phyloP scores from a whole-genome alignment of 2,888 invertebrate genomes.

The Orchesella flavescens region DNA sequence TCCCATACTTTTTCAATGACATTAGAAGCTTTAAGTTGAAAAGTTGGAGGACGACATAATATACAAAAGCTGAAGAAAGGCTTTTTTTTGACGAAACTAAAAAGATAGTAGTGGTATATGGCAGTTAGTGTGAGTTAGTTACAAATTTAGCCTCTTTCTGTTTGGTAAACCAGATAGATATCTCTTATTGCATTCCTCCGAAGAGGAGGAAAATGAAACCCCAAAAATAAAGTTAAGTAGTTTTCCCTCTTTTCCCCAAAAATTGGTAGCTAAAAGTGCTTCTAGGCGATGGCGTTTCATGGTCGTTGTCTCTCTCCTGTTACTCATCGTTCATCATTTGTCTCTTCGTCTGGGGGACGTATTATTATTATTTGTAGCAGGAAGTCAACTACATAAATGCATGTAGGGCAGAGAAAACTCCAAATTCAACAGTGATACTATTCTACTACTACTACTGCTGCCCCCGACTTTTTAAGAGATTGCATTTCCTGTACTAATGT shows the following conservation, averaged over 20 bases:
- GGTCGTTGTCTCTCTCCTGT: slow-evolving; percentile 29
- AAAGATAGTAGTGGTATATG: slow-evolving; percentile 2
- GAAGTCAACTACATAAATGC: background rate
- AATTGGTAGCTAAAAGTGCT: slow-evolving; percentile 46
- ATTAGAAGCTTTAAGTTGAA: slow-evolving; percentile 48
- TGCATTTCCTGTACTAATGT: background rate
- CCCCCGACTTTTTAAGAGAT: no score
- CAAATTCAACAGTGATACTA: background rate
- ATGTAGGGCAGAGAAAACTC: background rate
- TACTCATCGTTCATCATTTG: slow-evolving; percentile 57
- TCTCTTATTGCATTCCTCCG: slow-evolving; percentile 9
- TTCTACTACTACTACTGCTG: background rate
- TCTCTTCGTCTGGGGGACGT: slow-evolving; percentile 48
- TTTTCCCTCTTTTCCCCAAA: slow-evolving; percentile 19
- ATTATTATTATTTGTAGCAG: slow-evolving; percentile 19
- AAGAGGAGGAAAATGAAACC: slow-evolving; percentile 32
- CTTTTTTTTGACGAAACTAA: slow-evolving; percentile 6
- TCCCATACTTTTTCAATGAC: slow-evolving; percentile 44
- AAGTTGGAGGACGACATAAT: slow-evolving; percentile 23
- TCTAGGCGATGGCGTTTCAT: slow-evolving; percentile 25
- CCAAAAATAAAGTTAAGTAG: slow-evolving; percentile 52
- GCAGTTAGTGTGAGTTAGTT: slow-evolving; percentile 33
- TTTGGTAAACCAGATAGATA: slow-evolving; percentile 2
- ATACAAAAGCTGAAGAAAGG: background rate
- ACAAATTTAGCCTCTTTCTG: background rate